Base-by-base conservation (phyloP, 2,888 invertebrate genomes). In the Cremastinae sp. region DNA sequence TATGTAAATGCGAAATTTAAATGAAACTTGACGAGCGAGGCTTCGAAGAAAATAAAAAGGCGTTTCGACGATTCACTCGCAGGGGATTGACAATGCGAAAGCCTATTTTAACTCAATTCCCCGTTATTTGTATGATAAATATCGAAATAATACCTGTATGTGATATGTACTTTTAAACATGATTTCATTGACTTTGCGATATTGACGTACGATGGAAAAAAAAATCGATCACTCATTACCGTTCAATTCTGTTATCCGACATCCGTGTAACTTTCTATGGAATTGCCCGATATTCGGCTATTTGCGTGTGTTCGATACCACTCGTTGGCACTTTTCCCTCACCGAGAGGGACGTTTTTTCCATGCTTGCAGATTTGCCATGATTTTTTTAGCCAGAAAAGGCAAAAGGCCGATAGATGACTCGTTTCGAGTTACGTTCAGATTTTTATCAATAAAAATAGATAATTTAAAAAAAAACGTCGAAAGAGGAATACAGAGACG, bases 131-230 rank as follows among this genome's bases (percentile, higher is more conserved):
- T 83, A 81, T 80, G 81, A 82, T 80, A 79, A 83, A 82, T 79
- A 80, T 84, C 82, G 73, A 82, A 62, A 49, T 18, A 83, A 84
- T 84, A 83, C 76, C 78, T 86, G 82, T 82, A 85, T 86, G 86
- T 87, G 86, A 86, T 87, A 85, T 80, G 82, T 84, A 85, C 80
- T 85, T 85, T 85, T 84, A 83, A 86, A 86, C 79, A 66, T 80
- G 84, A 86, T 83, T 79, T 84, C 84, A 28, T 28, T 28, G 28
- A 28, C 28, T 28, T 80, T 80, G 80, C 28, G 28, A 28, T 5
- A 5, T 28, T 28, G 2, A 5, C 28, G 28, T 28, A 28, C 28
- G 28, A 28, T 28, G 28, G 5, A 28, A 28, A 2, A 5, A 28
- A 28, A 28, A 28, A 3, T 28, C 28, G 5, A 3, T 28, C 28